These are phyloP conservation scores for Podocnemis expansa DNA, from an alignment of 2,113 vertebrate genomes.

Conservation along the genomic window DNA sequence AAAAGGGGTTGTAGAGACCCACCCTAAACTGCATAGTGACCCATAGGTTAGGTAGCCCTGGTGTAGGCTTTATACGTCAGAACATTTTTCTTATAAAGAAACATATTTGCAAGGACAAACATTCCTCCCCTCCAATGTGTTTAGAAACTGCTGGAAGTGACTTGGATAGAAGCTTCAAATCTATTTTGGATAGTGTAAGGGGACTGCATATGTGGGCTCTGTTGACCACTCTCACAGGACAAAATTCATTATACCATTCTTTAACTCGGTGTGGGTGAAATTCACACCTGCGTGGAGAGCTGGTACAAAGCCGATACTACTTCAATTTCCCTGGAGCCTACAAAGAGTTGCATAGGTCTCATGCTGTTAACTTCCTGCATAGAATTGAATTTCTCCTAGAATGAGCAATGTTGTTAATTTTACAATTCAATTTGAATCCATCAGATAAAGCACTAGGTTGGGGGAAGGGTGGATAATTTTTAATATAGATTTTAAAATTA, in stretches of 20 bases:
- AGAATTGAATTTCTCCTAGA: not conserved
- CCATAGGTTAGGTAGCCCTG: no score
- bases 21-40: no score
- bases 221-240: not conserved
- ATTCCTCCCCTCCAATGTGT: not conserved
- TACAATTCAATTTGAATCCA: not conserved
- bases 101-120: not conserved
- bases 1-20: no score
- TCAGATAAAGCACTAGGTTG: not conserved
- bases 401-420: not conserved
- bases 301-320: not conserved
- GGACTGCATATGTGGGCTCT: not conserved
- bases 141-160: not conserved
- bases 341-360: not conserved
- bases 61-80: not conserved
- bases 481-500: not conserved
- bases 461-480: rapidly evolving
- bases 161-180: not conserved
- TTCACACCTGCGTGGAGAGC: not conserved
- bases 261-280: not conserved
- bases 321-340: not conserved
- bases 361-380: not conserved
- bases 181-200: not conserved
- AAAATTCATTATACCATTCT: not conserved
- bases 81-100: not conserved